Evolutionary conservation across 2,888 invertebrate genomes (phyloP).

Genomic region (Apamea anceps): DNA sequence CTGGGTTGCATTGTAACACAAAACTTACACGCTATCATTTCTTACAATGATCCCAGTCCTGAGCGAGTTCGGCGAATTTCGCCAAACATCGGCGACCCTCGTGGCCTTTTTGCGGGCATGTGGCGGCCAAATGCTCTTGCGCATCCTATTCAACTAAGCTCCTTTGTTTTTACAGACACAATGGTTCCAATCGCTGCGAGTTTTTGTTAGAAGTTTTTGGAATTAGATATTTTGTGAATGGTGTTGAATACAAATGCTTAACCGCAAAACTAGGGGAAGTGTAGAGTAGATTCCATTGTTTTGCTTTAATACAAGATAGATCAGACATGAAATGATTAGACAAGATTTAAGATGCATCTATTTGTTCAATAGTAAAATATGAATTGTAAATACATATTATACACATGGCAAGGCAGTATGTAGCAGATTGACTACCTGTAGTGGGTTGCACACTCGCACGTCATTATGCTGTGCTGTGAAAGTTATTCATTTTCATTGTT

Average conservation of each 20-base stretch:
- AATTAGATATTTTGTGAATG: conserved; percentile 36
- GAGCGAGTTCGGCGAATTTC: conserved; percentile 72
- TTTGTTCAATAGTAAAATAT: neutral
- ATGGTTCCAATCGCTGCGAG: conserved; percentile 31
- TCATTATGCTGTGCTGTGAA: neutral
- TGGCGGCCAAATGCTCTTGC: conserved; percentile 83
- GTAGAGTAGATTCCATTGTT: neutral
- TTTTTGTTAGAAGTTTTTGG: conserved; percentile 52
- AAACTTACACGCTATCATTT: conserved; percentile 11
- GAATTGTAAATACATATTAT: neutral
- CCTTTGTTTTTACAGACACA: conserved; percentile 64
- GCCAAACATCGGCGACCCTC: conserved; percentile 71
- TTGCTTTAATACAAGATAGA: neutral
- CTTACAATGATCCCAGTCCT: conserved; percentile 18
- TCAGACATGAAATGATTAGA: neutral
- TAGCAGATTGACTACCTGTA: neutral
- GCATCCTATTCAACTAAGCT: conserved; percentile 71
- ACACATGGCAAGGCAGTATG: neutral
- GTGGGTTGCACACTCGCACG: neutral
- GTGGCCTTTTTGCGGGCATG: conserved; percentile 81
- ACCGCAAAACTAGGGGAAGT: neutral
- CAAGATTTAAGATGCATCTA: neutral
- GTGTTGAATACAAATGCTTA: conserved; percentile 31
- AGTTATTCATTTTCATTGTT: neutral
- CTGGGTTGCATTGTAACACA: conserved; percentile 47